Conservation (phyloP, 1,140 invertebrate species). For the Planococcus citri region DNA sequence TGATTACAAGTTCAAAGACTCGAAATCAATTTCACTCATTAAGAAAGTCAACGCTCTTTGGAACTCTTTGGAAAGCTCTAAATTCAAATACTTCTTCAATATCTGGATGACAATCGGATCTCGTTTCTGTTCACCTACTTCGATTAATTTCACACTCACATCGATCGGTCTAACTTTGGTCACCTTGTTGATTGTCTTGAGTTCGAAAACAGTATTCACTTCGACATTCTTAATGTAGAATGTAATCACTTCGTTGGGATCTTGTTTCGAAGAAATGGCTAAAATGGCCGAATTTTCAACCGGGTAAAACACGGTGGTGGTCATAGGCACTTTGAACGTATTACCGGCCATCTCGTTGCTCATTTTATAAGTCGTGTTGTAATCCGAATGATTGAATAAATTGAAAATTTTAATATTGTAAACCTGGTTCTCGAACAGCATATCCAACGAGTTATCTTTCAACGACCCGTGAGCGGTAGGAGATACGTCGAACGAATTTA, state of each 20-base stretch:
- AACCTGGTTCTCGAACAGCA: not conserved
- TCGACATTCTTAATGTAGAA: not conserved
- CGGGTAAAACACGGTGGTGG: not conserved
- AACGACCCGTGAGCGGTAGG: not conserved
- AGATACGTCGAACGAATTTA: not conserved
- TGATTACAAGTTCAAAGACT: not conserved
- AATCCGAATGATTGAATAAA: not conserved
- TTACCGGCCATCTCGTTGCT: not conserved
- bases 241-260: not conserved
- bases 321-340: not conserved
- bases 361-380: not conserved
- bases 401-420: constrained; percentile 3
- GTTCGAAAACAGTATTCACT: not conserved
- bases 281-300: not conserved
- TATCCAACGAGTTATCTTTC: not conserved
- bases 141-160: not conserved
- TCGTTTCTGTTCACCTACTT: not conserved
- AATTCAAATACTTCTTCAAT: not conserved
- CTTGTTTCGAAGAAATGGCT: not conserved
- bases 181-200: not conserved
- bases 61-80: not conserved
- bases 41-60: constrained; percentile 10
- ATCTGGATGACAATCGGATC: not conserved
- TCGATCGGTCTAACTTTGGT: not conserved
- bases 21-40: not conserved